phyloP scores from a whole-genome alignment of 1,140 invertebrate genomes.

The Akabosia matsudoensis region DNA sequence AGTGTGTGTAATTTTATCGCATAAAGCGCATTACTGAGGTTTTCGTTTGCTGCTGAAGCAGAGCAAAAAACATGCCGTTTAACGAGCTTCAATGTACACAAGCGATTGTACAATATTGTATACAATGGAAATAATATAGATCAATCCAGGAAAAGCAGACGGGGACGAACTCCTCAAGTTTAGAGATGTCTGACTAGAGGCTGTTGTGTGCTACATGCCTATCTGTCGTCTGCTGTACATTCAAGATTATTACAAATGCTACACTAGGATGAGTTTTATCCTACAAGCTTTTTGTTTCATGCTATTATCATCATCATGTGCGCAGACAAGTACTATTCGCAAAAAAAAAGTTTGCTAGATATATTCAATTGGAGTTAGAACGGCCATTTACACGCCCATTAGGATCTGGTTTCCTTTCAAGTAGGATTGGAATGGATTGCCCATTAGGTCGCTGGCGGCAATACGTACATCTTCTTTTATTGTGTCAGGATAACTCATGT shows the following conservation, averaged over 20 bases:
- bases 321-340: not conserved
- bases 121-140: too few relatives aligned
- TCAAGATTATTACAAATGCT: too few relatives aligned
- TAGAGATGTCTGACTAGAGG: too few relatives aligned
- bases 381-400: conserved; percentile 6
- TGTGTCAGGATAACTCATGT: not conserved
- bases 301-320: not conserved
- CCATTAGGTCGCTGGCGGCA: conserved; percentile 1
- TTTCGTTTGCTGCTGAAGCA: not conserved
- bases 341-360: not conserved
- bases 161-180: too few relatives aligned
- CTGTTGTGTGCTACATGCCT: too few relatives aligned
- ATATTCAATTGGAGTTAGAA: conserved; percentile 5
- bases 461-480: not conserved
- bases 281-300: too few relatives aligned
- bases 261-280: too few relatives aligned
- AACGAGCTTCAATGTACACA: not conserved
- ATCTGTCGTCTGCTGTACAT: too few relatives aligned
- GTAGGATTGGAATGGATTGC: conserved; percentile 8
- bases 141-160: too few relatives aligned
- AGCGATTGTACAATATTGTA: not conserved
- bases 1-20: not conserved
- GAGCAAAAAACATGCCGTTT: not conserved
- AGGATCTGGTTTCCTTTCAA: conserved; percentile 4
- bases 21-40: not conserved